These are phyloP conservation scores for Gastrophryne carolinensis DNA, from an alignment of 2,797 vertebrate genomes.

Conservation along the genomic window DNA sequence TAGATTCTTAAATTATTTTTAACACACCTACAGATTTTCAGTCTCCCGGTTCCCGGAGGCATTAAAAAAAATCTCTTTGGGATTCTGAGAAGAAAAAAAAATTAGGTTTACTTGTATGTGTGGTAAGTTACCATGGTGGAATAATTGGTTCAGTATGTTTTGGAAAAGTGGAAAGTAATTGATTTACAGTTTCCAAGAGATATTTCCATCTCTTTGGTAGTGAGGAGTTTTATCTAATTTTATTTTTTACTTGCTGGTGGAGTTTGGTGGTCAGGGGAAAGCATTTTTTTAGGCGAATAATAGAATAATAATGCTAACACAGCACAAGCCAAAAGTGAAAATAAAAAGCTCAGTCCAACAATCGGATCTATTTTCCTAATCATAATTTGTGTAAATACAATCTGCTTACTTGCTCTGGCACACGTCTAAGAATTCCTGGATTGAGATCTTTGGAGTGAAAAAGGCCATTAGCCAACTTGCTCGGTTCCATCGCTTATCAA, in stretches of 20 bases:
- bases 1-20: constrained; percentile 23
- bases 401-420: not conserved
- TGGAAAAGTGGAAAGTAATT: constrained; percentile 18
- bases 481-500: too few species aligned
- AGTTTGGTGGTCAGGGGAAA: not conserved
- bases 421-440: too few species aligned
- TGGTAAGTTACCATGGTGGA: constrained; percentile 30
- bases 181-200: constrained; percentile 7
- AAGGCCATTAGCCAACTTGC: too few species aligned
- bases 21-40: constrained; percentile 44
- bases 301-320: not conserved
- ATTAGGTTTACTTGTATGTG: constrained; percentile 24
- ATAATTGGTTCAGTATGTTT: constrained; percentile 42
- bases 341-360: not conserved
- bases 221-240: not conserved
- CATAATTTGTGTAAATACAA: not conserved
- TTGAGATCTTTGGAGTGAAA: too few species aligned
- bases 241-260: not conserved
- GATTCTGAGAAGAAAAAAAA: constrained; percentile 4
- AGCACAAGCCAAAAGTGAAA: not conserved
- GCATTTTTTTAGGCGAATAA: not conserved
- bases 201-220: constrained; percentile 11
- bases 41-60: constrained; percentile 7
- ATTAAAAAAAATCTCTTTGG: constrained; percentile 9
- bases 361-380: not conserved